phyloP scores from a whole-genome alignment of 2,888 invertebrate genomes.

The Nomada ferruginata region DNA sequence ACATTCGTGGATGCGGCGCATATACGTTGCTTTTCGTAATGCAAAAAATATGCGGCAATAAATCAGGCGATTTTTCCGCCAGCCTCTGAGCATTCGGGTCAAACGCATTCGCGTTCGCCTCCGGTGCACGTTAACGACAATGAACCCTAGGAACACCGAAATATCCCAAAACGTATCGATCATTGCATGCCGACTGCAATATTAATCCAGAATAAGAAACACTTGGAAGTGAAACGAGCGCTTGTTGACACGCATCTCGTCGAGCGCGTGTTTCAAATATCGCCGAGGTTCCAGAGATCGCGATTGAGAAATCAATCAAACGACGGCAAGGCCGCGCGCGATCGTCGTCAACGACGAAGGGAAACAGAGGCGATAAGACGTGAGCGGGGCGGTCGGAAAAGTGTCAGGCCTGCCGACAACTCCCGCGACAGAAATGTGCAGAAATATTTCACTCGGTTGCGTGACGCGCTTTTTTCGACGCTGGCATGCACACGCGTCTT shows the following conservation, averaged over 20 bases:
- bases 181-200: not conserved
- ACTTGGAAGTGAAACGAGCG: not conserved
- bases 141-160: not conserved
- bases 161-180: too few species aligned
- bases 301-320: conserved; percentile 34
- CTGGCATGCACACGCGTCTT: conserved; percentile 65
- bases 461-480: conserved; percentile 31
- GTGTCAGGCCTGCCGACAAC: not conserved
- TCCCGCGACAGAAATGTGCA: not conserved
- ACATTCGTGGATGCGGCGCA: conserved; percentile 11
- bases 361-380: conserved; percentile 16
- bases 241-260: not conserved
- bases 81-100: too few species aligned
- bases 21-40: conserved; percentile 2
- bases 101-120: not conserved
- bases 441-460: conserved; percentile 45
- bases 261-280: conserved; percentile 22
- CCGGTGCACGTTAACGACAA: not conserved
- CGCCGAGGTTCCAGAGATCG: conserved; percentile 9
- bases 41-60: conserved; percentile 4
- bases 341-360: not conserved
- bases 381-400: not conserved
- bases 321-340: conserved; percentile 24
- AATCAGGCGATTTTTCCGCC: conserved; percentile 14
- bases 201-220: not conserved